These are phyloP conservation scores for Larimichthys crocea DNA, from an alignment of 2,113 vertebrate species.

Conservation along the genomic window DNA sequence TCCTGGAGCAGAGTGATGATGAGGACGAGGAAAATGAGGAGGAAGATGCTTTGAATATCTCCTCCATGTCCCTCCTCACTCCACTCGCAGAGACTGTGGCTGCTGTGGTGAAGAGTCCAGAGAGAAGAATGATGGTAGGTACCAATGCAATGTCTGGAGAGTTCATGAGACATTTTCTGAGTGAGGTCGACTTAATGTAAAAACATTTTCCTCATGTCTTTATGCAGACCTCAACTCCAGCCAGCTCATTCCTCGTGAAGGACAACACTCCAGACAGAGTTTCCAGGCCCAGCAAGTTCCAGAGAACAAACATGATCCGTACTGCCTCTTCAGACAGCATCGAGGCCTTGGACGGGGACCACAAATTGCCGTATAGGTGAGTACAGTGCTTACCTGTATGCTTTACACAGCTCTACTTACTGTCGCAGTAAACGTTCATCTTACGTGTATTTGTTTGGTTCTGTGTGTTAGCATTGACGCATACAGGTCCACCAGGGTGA, in stretches of 20 bases:
- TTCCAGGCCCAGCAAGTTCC: conserved; percentile 84
- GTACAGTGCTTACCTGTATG: neutral
- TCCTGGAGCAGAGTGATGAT: conserved; percentile 83
- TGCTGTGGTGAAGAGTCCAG: conserved; percentile 85
- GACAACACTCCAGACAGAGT: conserved; percentile 78
- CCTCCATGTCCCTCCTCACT: conserved; percentile 97
- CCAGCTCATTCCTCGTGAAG: conserved; percentile 81
- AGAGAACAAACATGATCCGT: conserved; percentile 81
- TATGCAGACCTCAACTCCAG: conserved; percentile 85
- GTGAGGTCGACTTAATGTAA: neutral
- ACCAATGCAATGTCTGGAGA: neutral
- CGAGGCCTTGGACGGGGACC: conserved; percentile 82
- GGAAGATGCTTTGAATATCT: conserved; percentile 92
- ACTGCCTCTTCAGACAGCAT: conserved; percentile 85
- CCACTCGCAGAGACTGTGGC: conserved; percentile 94
- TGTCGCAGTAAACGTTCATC: neutral
- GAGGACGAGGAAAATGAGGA: conserved; percentile 86
- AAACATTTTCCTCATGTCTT: neutral
- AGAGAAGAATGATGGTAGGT: conserved; percentile 83
- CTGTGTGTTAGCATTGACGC: conserved; percentile 87
- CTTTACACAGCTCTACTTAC: neutral
- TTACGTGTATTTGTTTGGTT: neutral
- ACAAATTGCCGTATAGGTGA: conserved; percentile 92
- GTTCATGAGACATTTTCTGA: neutral
- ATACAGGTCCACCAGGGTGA: conserved; percentile 93